phyloP scores from a whole-genome alignment of 2,888 invertebrate species.

The Pseudanteris insignis region DNA sequence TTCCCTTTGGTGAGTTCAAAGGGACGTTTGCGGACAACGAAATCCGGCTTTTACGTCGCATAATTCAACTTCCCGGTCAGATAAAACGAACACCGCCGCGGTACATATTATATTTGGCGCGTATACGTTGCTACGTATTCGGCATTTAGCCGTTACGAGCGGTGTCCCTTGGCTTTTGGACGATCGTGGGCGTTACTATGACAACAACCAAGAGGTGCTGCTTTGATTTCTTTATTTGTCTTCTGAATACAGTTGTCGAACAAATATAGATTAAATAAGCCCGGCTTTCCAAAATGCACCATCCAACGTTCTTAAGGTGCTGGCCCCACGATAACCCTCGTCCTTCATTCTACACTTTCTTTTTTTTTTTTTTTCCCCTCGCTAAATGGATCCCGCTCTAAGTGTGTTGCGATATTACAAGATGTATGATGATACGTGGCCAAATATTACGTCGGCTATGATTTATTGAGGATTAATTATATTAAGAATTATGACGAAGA shows the following conservation, averaged over 20 bases:
- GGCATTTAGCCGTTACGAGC: conserved; percentile 22
- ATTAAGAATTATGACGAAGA: too few relatives aligned
- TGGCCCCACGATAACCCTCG: background rate
- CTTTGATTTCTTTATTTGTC: conserved; percentile 36
- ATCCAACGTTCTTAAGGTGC: conserved; percentile 13
- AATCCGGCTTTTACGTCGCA: conserved; percentile 18
- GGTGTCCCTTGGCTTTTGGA: conserved; percentile 24
- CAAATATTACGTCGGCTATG: too few relatives aligned
- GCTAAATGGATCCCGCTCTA: too few relatives aligned
- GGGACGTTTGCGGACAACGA: conserved; percentile 16
- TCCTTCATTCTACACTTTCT: too few relatives aligned
- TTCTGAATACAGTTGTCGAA: conserved; percentile 31
- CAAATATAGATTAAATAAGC: conserved; percentile 35
- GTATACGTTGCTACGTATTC: conserved; percentile 14
- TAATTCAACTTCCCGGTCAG: conserved; percentile 17
- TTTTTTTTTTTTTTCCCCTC: too few relatives aligned
- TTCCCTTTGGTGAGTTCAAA: conserved; percentile 7
- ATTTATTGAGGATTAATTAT: too few relatives aligned
- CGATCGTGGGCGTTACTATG: conserved; percentile 40
- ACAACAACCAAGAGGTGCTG: conserved; percentile 17
- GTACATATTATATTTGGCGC: conserved; percentile 20
- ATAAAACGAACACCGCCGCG: conserved; percentile 14
- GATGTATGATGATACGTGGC: too few relatives aligned
- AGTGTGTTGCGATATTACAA: too few relatives aligned
- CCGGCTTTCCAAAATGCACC: conserved; percentile 11